These are phyloP conservation scores for Chelon auratus DNA, from an alignment of 2,797 vertebrate genomes.

Conservation along the genomic window DNA sequence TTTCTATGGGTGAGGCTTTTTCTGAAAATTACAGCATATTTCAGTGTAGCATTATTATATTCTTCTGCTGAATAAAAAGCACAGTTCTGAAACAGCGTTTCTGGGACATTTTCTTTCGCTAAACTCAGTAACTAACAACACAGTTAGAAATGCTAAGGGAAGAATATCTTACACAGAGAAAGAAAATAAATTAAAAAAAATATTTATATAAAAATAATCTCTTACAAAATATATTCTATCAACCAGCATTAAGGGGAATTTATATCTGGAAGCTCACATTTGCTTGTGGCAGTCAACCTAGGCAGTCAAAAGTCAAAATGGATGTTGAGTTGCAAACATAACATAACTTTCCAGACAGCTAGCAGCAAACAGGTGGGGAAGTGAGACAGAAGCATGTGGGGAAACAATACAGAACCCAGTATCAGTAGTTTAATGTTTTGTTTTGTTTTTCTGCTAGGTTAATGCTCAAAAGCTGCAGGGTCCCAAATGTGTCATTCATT, in stretches of 20 bases:
- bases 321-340: conserved; percentile 78
- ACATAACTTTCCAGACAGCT: conserved; percentile 87
- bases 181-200: conserved; percentile 94
- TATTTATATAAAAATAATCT: conserved; percentile 99
- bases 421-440: conserved; percentile 82
- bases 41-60: conserved; percentile 17
- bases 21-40: conserved; percentile 32
- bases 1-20: conserved; percentile 10
- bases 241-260: conserved; percentile 84
- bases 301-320: conserved; percentile 50
- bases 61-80: conserved; percentile 65
- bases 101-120: conserved; percentile 15
- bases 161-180: conserved; percentile 82
- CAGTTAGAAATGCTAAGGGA: conserved; percentile 67
- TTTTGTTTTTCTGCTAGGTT: conserved; percentile 70
- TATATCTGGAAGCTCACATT: conserved; percentile 79
- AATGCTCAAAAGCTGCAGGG: conserved; percentile 59
- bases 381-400: conserved; percentile 57
- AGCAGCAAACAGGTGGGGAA: conserved; percentile 90
- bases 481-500: conserved; percentile 30
- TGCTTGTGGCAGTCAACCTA: conserved; percentile 55
- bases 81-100: conserved; percentile 61
- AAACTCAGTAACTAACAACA: conserved; percentile 76
- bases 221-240: conserved; percentile 96
- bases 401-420: conserved; percentile 71